Evolutionary conservation across 2,888 invertebrate species (phyloP), one percentile per base, ranked within the genome.

Genomic region (Molanna angustata): DNA sequence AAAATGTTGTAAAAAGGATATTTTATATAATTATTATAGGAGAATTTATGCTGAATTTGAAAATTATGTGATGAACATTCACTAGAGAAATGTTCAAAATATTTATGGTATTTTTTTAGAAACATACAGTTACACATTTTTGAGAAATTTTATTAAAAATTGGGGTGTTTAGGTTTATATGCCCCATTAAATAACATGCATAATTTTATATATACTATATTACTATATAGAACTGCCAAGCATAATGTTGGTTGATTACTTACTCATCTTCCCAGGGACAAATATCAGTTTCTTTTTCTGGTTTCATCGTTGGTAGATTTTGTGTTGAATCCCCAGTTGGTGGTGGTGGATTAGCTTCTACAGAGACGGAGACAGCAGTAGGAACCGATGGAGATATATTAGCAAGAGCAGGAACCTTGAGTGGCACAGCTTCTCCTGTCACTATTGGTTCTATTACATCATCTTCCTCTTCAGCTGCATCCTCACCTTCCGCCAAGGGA

Each of bases 241-340:
- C n/a, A n/a, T n/a, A n/a, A n/a, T n/a, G n/a, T n/a, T 7, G 14
- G 31, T 31, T 11, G 3, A 32, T 56, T 72, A 88, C 92, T 90
- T 82, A 93, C 93, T 93, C 92, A 78, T 93, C 91, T 82, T 93
- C 93, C 93, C 94, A 94, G 53, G 93, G 93, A 79, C 93, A 94
- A 69, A 93, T 85, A 74, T 91, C 89, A 74, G 87, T 90, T 73
- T 83, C 82, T 73, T 85, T 82, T 56, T 59, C 59, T 31, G n/a
- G n/a, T n/a, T n/a, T n/a, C n/a, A n/a, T 56, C 56, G 27, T 58
- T 56, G 40, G 20, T 27, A 14, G 50, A 42, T 17, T 44, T 37
- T 17, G 50, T 22, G 70, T 59, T 67, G 31, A 14, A 11, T 9
- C 32, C 32, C n/a, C 18, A 13, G 3, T 17, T n/a, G 44, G 69